These are phyloP conservation scores for Pachypanchax playfairii DNA, from an alignment of 2,113 vertebrate species.

Conservation along the genomic window DNA sequence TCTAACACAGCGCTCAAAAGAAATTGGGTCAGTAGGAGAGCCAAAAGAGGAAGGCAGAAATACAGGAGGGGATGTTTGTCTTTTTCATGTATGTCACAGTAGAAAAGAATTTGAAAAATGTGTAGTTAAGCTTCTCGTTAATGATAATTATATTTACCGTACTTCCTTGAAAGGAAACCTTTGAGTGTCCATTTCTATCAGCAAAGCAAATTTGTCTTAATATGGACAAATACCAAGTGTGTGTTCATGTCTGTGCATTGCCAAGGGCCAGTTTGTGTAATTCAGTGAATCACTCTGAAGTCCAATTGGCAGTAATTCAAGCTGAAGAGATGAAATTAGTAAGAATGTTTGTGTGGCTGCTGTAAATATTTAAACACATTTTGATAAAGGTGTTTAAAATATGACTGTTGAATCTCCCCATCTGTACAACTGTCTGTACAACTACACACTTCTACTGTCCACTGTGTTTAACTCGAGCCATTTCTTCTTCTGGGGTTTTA, in stretches of 20 bases:
- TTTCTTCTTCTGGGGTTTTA: constrained; percentile 32
- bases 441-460: neutral
- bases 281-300: constrained; percentile 28
- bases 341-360: constrained; percentile 11
- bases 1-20: constrained; percentile 49
- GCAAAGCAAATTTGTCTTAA: constrained; percentile 36
- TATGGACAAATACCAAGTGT: constrained; percentile 55
- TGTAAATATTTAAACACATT: constrained; percentile 58
- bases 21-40: constrained; percentile 75
- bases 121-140: constrained; percentile 46
- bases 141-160: constrained; percentile 35
- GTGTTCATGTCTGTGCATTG: constrained; percentile 31
- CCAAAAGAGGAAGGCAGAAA: constrained; percentile 6
- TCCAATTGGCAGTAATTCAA: constrained; percentile 24
- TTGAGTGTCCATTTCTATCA: constrained; percentile 21
- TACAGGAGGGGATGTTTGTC: constrained; percentile 35
- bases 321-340: constrained; percentile 7
- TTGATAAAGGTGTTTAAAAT: constrained; percentile 31
- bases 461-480: neutral
- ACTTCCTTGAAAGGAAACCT: constrained; percentile 56
- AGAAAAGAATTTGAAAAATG: constrained; percentile 58
- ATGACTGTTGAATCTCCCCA: neutral
- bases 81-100: constrained; percentile 50
- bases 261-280: constrained; percentile 32
- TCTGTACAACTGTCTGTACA: neutral